Evolutionary conservation across 2,113 vertebrate species (phyloP).

Genomic region (Circaetus gallicus): DNA sequence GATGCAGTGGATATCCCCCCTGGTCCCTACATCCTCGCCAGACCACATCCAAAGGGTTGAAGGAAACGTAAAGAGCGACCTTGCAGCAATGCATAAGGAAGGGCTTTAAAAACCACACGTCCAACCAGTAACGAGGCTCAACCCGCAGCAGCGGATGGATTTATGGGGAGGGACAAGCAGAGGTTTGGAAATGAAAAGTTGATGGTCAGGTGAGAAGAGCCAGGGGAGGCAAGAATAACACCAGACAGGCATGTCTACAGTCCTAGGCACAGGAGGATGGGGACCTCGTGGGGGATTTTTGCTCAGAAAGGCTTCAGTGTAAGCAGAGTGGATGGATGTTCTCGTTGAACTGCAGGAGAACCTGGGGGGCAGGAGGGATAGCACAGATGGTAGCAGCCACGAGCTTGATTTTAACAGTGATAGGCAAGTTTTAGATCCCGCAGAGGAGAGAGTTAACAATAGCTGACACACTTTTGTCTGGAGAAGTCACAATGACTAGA

Average conservation of each 20-base stretch:
- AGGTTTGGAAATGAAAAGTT: background rate
- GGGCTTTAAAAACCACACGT: background rate
- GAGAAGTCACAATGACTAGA: background rate
- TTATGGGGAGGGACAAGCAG: background rate
- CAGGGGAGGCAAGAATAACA: background rate
- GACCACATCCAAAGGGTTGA: background rate
- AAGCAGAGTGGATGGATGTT: background rate
- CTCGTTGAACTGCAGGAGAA: background rate
- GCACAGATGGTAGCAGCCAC: background rate
- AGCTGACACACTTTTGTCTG: slow-evolving; percentile 47
- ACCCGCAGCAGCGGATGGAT: accelerated
- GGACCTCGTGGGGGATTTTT: accelerated
- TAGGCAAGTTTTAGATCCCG: background rate
- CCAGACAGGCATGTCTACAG: background rate
- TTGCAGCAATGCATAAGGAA: background rate
- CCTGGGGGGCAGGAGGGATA: background rate
- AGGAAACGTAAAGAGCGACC: background rate
- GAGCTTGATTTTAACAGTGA: background rate
- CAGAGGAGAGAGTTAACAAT: slow-evolving; percentile 22
- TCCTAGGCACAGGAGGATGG: background rate
- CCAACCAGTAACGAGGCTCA: background rate
- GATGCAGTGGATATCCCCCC: background rate
- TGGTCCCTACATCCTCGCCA: background rate
- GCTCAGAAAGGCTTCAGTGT: accelerated
- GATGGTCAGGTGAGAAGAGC: background rate